Base-by-base conservation (phyloP, 1,140 invertebrate species). In the Colletes gigas region DNA sequence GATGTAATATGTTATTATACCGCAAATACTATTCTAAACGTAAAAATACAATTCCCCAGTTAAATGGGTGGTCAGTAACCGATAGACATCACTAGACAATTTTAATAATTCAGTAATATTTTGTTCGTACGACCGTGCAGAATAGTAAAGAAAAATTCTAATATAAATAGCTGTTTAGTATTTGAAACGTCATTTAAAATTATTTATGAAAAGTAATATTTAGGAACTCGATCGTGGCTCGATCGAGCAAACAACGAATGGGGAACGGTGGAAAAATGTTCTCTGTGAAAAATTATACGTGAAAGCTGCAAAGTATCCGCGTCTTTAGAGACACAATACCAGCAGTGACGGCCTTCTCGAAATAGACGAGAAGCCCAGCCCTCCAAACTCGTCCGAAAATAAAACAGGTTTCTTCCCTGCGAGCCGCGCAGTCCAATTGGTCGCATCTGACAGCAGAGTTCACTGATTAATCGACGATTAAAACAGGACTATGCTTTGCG, bases 371-470 rank as follows among this genome's bases (percentile, higher is more conserved):
- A 47, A 85, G 86, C 87, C 68, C 88, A 79, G 85, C 89, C 89
- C 86, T 88, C 88, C 88, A 89, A 86, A 90, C 85, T 86, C 87
- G 80, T 88, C 88, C 86, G 84, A 91, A 92, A 92, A 92, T 92
- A 92, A 92, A 91, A 89, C 88, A 84, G 88, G 88, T 90, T 88
- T 89, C 85, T 85, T 91, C 85, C 83, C 88, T 86, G 83, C 83
- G 80, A 78, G 83, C 79, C 15, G 44, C 60, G 67, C 52, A 78
- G 82, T 77, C 72, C 82, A 79, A 86, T 86, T 87, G 82, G 82
- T 71, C 78, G 81, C 39, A 57, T 74, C 74, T 75, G 70, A 71
- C 68, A 54, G 74, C 83, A 75, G 54, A 83, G 74, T 83, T 70
- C 30, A 14, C 62, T 17, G 55, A 84, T 80, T 83, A 79, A 79